Evolutionary conservation across 2,888 invertebrate genomes (phyloP), one percentile per base, ranked within the genome.

Genomic region (Melanchra persicariae): DNA sequence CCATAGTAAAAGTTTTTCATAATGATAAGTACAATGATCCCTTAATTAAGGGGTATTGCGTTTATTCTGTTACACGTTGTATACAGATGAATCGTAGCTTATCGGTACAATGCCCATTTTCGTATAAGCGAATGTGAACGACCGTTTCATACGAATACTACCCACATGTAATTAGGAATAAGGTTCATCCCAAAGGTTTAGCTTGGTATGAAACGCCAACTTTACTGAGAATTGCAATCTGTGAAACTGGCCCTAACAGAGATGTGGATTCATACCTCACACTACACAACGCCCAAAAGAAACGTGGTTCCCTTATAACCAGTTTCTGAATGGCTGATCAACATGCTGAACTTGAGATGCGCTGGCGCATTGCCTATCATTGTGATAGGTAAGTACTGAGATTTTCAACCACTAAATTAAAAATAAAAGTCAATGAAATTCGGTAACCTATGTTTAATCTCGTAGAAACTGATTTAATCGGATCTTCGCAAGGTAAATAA

Each of bases 401-500:
- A 30, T 30, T 30, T 30, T 30, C 30, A 30, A 40, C 17, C 40
- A 45, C 45, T 17, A 1, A 54, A 45, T 9, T 40, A 34, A 82
- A 79, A 79, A 79, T 81, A 72, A 83, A 84, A 83, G 59, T 22
- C 78, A 40, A 43, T 6, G n/a, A 76, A 65, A 47, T 71, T 83
- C 77, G 82, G 86, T 84, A 85, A 85, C 84, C 85, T 85, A 84
- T 47, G 34, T 85, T 85, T 85, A 85, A 78, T 85, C 77, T 82
- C 80, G 63, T 85, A 78, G 61, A 81, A 86, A 86, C 65, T 78
- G 81, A 79, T 85, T 84, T 77, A 74, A 71, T 74, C 66, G 64
- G 60, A 52, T 72, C 61, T 60, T 74, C 45, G 62, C 54, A 64
- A 58, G 73, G 22, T 74, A 54, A 66, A 70, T 69, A 81, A 57